Evolutionary conservation across 2,888 invertebrate species (phyloP), one percentile per base, ranked within the genome.

Genomic region (Drosophila neonasuta): DNA sequence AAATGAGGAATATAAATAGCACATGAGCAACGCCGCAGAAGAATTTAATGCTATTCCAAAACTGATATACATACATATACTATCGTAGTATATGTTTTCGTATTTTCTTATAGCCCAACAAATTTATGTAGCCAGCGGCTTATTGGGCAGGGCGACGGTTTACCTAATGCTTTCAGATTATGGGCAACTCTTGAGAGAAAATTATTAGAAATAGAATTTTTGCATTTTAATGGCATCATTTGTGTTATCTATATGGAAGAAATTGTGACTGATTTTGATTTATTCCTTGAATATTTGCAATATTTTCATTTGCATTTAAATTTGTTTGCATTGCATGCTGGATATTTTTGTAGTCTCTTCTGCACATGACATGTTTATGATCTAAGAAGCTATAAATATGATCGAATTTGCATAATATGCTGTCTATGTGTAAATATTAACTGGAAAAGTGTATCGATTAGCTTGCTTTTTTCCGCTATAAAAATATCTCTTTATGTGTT

Each of bases 291-390:
- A 59, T 57, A 54, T 68, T 59, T 68, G 55, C 59, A 45, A 77
- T 71, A 64, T 72, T 68, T 58, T 46, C 54, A 80, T 80, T 80
- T 80, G 82, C 83, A 85, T 81, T 85, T 75, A 75, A 75, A 81
- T 85, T 82, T 77, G 74, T 41, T 65, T 59, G 58, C 42, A 44
- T 49, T 34, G 50, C 42, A 24, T 60, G 36, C 29, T 49, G 32
- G 34, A 50, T 51, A 34, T 42, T 56, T 45, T 54, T 29, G 2
- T 11, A 36, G 36, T 36, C 36, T 36, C 30, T 15, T 44, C 48
- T 67, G 60, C 49, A 55, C 59, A 54, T 75, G 76, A 68, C 74
- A 63, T 74, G 60, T 68, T 75, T 84, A 71, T 79, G 80, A 81
- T 84, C 79, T 61, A 44, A 67, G 52, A 58, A 48, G 30, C 56